Conservation (phyloP, 2,888 invertebrate genomes). For the Scaptomyza tumidula region DNA sequence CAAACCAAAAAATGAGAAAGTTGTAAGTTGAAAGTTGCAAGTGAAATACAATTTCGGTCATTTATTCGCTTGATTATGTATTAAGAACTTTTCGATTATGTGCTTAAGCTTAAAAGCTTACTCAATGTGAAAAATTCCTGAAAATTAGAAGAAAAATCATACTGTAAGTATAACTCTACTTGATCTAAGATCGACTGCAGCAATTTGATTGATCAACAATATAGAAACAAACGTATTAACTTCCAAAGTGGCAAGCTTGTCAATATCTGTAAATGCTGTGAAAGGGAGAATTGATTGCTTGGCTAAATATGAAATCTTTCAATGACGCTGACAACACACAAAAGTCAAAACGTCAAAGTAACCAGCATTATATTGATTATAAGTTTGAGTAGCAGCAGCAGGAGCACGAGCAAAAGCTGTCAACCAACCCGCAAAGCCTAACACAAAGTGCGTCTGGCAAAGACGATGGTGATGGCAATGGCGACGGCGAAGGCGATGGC, state of each 20-base stretch:
- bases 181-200: too few species aligned
- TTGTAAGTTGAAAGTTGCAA: not conserved
- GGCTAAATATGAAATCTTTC: conserved; percentile 54
- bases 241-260: not conserved
- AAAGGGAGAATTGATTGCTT: conserved; percentile 21
- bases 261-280: not conserved
- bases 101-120: not conserved
- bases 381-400: conserved; percentile 62
- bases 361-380: conserved; percentile 74
- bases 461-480: conserved; percentile 10
- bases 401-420: conserved; percentile 22
- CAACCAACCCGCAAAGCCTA: conserved; percentile 48
- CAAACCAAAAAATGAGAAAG: not conserved
- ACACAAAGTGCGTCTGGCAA: conserved; percentile 65
- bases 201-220: not conserved
- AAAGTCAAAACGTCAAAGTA: conserved; percentile 74
- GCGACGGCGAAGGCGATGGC: not conserved
- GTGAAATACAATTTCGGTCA: conserved; percentile 17
- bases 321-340: conserved; percentile 61
- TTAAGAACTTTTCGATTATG: not conserved
- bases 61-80: not conserved
- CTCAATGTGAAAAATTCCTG: too few species aligned
- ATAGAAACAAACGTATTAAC: not conserved
- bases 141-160: too few species aligned
- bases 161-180: too few species aligned